A percentile compares a stretch with the other conserved stretches of the same genome.
These are phyloP conservation scores for Struthio camelus DNA, from an alignment of 2,113 vertebrate genomes.

Conservation along the genomic window DNA sequence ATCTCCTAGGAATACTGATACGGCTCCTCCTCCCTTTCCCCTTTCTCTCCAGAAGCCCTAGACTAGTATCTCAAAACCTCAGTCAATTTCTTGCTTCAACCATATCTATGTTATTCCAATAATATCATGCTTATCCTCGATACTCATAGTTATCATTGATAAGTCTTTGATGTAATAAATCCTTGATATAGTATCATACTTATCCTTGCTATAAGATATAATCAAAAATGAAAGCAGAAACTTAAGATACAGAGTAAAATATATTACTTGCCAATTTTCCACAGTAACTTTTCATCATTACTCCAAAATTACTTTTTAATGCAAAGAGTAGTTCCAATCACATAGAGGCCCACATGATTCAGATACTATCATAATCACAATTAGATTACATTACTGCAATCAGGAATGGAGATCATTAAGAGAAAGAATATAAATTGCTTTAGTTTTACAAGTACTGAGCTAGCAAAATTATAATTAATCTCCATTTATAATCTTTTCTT, in stretches of 20 bases:
- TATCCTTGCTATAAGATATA: conserved; percentile 80
- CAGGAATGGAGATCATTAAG: conserved; percentile 99
- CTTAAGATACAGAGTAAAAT: conserved; percentile 88
- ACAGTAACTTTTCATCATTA: conserved; percentile 99
- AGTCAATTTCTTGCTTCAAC: conserved; percentile 65
- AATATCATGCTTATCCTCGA: conserved; percentile 71
- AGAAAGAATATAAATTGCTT: conserved; percentile 99
- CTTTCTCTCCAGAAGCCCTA: conserved; percentile 50
- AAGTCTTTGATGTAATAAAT: conserved; percentile 83
- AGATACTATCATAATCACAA: conserved; percentile 99
- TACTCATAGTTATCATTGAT: conserved; percentile 75
- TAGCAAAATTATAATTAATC: conserved; percentile 99
- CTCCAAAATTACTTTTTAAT: conserved; percentile 99
- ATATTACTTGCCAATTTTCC: conserved; percentile 99
- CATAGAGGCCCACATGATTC: conserved; percentile 99
- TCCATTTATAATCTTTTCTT: conserved; percentile 99
- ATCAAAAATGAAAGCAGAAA: conserved; percentile 87
- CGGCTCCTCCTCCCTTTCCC: neutral
- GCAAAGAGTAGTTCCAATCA: conserved; percentile 99
- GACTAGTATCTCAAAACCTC: conserved; percentile 65
- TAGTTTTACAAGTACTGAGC: conserved; percentile 99
- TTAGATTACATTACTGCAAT: conserved; percentile 99
- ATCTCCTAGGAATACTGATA: conserved; percentile 58
- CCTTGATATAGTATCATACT: conserved; percentile 81
- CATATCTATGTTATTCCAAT: conserved; percentile 68